Percentiles rank a stretch among this genome's conserved stretches.
Evolutionary conservation across 53 echinoderm and acorn worm species (phyloP).

Genomic region (Paracentrotus lividus): DNA sequence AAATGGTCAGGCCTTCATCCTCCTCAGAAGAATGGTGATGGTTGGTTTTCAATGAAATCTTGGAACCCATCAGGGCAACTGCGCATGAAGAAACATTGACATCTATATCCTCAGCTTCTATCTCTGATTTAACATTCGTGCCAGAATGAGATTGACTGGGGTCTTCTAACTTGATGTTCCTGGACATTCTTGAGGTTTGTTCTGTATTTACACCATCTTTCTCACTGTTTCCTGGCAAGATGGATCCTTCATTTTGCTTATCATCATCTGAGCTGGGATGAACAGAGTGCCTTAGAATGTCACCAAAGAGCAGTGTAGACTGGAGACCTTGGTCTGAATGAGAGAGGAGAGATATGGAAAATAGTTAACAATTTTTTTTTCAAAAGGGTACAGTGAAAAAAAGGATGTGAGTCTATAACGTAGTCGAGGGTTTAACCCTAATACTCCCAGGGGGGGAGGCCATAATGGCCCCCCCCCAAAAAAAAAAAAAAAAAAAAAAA

Average conservation of each 20-base stretch:
- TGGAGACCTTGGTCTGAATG: conserved; percentile 43
- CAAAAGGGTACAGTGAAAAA: neutral
- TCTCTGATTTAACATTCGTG: neutral
- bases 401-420: no score
- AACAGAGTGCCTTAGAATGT: neutral
- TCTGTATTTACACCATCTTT: neutral
- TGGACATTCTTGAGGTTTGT: neutral
- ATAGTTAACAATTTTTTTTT: neutral
- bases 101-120: neutral
- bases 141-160: neutral
- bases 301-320: conserved; percentile 45
- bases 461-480: no score
- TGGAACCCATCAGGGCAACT: neutral
- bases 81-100: neutral
- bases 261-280: neutral
- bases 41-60: neutral
- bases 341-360: neutral
- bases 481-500: no score
- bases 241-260: neutral
- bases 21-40: neutral
- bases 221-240: neutral
- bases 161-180: neutral
- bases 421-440: no score
- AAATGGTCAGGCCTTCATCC: neutral
- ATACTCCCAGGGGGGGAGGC: no score